phyloP scores from a whole-genome alignment of 2,113 vertebrate genomes.

The Ornithorhynchus anatinus region DNA sequence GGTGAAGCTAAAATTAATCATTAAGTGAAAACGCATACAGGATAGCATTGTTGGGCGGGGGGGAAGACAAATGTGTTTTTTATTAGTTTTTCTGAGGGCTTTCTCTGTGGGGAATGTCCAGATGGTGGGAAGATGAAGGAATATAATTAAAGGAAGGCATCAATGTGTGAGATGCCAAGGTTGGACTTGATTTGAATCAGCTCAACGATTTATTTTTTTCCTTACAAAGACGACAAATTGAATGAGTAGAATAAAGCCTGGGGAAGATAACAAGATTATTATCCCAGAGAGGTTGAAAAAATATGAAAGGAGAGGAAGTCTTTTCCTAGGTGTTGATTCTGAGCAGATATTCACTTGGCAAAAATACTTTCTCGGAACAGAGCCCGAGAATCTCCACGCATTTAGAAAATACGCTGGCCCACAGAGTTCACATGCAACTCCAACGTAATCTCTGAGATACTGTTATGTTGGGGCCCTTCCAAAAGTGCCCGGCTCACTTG shows the following conservation, averaged over 20 bases:
- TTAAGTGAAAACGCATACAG: background rate
- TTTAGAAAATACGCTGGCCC: too few relatives aligned
- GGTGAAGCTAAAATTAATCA: constrained; percentile 3
- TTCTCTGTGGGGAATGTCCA: constrained; percentile 4
- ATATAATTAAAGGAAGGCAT: constrained; percentile 10
- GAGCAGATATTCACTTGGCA: background rate
- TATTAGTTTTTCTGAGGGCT: background rate
- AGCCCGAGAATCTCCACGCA: too few relatives aligned
- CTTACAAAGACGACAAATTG: background rate
- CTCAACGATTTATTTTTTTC: background rate
- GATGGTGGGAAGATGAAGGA: constrained; percentile 1
- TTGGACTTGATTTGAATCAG: background rate
- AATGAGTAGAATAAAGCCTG: background rate
- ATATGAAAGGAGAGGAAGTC: background rate
- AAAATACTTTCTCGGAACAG: too few relatives aligned
- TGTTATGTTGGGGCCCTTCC: too few relatives aligned
- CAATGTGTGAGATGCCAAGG: background rate
- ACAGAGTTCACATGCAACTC: too few relatives aligned
- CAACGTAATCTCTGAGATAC: too few relatives aligned
- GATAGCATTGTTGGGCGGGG: background rate
- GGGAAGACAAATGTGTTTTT: background rate
- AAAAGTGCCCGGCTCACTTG: too few relatives aligned
- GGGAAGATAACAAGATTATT: constrained; percentile 3
- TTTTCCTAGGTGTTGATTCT: background rate
- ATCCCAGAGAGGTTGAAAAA: background rate